These are phyloP conservation scores for Limnephilus marmoratus DNA, from an alignment of 2,888 invertebrate genomes.

Conservation along the genomic window DNA sequence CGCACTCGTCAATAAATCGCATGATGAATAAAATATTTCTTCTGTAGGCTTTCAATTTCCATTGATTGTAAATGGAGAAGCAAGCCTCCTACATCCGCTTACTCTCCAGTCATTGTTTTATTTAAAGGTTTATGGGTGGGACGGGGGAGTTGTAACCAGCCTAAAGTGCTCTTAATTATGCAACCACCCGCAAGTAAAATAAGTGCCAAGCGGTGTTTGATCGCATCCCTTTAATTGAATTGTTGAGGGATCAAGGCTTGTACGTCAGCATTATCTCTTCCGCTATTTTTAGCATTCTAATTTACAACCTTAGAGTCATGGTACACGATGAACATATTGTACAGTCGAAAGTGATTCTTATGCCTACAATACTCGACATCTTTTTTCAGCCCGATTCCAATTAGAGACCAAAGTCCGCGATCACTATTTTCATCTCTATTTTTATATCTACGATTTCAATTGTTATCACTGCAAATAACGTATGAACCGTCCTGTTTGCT, in stretches of 20 bases:
- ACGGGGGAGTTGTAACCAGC: neutral
- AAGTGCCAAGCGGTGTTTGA: conserved; percentile 24
- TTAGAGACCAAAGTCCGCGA: too few species aligned
- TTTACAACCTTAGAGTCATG: neutral
- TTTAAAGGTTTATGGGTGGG: neutral
- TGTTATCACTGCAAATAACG: too few species aligned
- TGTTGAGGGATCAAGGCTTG: neutral
- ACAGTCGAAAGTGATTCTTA: too few species aligned
- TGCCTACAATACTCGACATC: too few species aligned
- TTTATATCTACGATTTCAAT: too few species aligned
- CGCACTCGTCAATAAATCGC: neutral
- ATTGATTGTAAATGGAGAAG: neutral
- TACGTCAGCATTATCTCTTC: neutral
- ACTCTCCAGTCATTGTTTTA: neutral
- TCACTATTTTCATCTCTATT: too few species aligned
- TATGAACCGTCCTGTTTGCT: too few species aligned
- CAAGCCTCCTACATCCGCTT: neutral
- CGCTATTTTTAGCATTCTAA: neutral
- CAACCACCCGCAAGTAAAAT: neutral
- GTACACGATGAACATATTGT: too few species aligned
- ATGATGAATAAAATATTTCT: neutral
- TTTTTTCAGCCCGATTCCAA: too few species aligned
- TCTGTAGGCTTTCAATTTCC: neutral
- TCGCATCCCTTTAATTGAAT: conserved; percentile 1
- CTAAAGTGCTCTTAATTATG: conserved; percentile 22